Evolutionary conservation across 2,113 vertebrate genomes (phyloP), one percentile per base, ranked within the genome.

Genomic region (Athene cunicularia): DNA sequence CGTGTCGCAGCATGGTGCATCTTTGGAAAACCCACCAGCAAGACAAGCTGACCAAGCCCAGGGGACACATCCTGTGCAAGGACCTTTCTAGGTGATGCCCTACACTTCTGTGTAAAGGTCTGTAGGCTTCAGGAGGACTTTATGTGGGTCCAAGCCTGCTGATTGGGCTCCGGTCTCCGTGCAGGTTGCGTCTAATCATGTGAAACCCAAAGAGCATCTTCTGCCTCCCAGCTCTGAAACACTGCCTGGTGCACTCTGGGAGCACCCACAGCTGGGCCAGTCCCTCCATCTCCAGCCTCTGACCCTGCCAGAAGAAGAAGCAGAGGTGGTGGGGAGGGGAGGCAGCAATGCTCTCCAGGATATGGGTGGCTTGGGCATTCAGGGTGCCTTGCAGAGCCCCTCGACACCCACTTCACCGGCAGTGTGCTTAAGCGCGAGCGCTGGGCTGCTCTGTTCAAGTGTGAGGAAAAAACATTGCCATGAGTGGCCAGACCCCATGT

Each of bases 401-500:
- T 59, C 1, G 3, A 4, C 18, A 18, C 6, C 8, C 33, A 2
- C 33, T 45, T 60, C 35, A 6, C 20, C 30, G 17, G 32, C 6
- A 33, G 22, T 1, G 9, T 16, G 5, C 21, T 3, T 50, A 11
- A 27, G 37, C 12, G 18, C 0, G 1, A 47, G 80, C 8, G 1
- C 33, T 30, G 22, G 33, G 52, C 26, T 76, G 70, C 50, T 11
- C 28, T 24, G 5, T 33, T 47, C 6, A 20, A 33, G 14, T 3
- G 30, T 0, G 12, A 52, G 75, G 35, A 14, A 58, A 11, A 32
- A 33, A 3, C 12, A 2, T 52, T 67, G 56, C 66, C 56, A 9
- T 7, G 1, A 17, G n/a, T 17, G 13, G 9, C 50, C 91, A 30
- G 56, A 23, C 23, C n/a, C 59, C 0, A 0, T 2, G 5, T 6